A percentile compares a stretch with the other conserved stretches of the same genome.
phyloP scores from a whole-genome alignment of 2,113 vertebrate species.

The Cacatua alba region DNA sequence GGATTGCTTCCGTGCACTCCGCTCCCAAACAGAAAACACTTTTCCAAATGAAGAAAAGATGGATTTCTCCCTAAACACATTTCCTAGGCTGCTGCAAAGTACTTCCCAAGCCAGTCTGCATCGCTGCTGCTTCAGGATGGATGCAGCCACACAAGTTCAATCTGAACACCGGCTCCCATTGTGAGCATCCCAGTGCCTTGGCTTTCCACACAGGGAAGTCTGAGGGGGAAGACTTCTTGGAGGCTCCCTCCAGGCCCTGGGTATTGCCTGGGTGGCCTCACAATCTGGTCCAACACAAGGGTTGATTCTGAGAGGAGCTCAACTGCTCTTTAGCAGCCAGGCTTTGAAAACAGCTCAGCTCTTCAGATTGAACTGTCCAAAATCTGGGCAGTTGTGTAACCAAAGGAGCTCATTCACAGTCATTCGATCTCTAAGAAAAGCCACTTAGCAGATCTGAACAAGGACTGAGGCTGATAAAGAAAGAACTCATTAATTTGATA shows the following conservation, averaged over 20 bases:
- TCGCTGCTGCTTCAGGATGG: background rate
- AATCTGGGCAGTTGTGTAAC: slow-evolving; percentile 3
- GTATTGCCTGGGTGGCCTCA: background rate
- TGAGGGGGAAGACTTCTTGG: background rate
- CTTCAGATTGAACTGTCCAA: background rate
- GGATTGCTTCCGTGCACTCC: background rate
- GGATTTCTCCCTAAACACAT: background rate
- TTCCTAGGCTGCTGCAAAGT: background rate
- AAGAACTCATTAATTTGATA: slow-evolving; percentile 35
- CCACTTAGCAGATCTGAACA: slow-evolving; percentile 20
- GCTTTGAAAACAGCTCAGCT: background rate
- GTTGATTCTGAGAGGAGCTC: background rate
- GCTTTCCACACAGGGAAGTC: background rate
- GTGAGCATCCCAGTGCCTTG: accelerated
- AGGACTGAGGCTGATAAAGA: slow-evolving; percentile 28
- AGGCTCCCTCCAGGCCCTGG: background rate
- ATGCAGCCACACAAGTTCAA: accelerated
- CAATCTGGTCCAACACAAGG: background rate
- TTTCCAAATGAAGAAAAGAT: background rate
- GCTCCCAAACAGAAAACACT: background rate
- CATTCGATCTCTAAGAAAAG: slow-evolving; percentile 5
- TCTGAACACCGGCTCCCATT: background rate
- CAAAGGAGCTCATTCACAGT: slow-evolving; percentile 6
- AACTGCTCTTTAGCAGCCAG: background rate
- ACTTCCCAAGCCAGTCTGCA: background rate